Evolutionary conservation across 1,140 invertebrate species (phyloP), one percentile per base, ranked within the genome.

Genomic region (Drosophila pandora): DNA sequence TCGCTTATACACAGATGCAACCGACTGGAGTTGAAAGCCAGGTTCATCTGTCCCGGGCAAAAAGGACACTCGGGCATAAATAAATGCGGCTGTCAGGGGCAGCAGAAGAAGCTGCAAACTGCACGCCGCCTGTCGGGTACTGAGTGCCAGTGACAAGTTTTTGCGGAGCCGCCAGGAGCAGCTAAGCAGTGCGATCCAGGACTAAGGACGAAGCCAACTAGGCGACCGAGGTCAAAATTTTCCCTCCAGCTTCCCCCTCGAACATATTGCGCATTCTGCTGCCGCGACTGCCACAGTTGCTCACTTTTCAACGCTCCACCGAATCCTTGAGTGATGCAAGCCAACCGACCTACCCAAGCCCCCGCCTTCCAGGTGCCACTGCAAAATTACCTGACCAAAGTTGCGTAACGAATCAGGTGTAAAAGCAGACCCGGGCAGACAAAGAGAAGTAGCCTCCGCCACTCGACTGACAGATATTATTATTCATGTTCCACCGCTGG

Each of bases 111-210:
- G 13, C 43, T 22, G 43, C 17, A 23, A 82, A 67, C 62, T 80
- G 77, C 67, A 76, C 81, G 81, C 67, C 77, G 85, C 68, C 67
- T 84, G 81, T 87, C 82, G 81, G 73, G 54, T 49, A 30, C 21
- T 65, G 60, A 85, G 59, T 84, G 81, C 77, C 53, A 87, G 82
- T 84, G 81, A 84, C 81, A 81, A 78, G 79, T 82, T 65, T 50
- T 49, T 50, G 76, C 39, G 54, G 43, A 41, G 57, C 41, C 25
- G 62, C 37, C 68, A 75, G 39, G 28, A 54, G 49, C 60, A 75
- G 54, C 39, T 39, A 37, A 12, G 10, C 2, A 4, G n/a, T 21
- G 5, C 48, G 13, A 25, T 37, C 8, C 21, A 41, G 49, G 21
- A 60, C 47, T 22, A 30, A 21, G 37, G 30, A 77, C 58, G 69